Evolutionary conservation across 2,797 vertebrate species (phyloP).

Genomic region (Cheirogaleus major): DNA sequence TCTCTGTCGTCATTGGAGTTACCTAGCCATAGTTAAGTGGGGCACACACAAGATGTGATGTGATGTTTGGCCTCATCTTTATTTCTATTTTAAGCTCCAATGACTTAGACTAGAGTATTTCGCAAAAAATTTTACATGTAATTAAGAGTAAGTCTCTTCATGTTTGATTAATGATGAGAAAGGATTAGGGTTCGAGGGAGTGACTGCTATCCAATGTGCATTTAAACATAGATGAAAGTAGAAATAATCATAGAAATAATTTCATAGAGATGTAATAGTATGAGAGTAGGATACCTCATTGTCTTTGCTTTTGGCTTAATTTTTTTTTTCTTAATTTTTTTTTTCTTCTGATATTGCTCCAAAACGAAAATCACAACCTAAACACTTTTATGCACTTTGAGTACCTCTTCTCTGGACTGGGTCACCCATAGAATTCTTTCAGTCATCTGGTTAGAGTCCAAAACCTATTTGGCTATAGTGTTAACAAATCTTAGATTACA

Average conservation of each 20-base stretch:
- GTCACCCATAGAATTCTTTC: not conserved
- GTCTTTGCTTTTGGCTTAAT: not conserved
- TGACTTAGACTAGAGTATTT: not conserved
- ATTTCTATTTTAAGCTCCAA: conserved; percentile 31
- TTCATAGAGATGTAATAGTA: not conserved
- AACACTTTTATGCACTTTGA: not conserved
- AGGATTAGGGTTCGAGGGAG: not conserved
- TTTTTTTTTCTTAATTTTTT: too few relatives aligned
- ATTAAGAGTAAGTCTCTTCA: conserved; percentile 42
- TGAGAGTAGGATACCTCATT: not conserved
- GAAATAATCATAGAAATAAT: not conserved
- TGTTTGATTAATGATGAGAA: conserved; percentile 32
- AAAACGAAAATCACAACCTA: not conserved
- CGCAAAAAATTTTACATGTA: not conserved
- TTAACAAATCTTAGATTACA: not conserved
- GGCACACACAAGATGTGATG: not conserved
- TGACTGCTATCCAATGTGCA: not conserved
- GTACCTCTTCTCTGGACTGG: not conserved
- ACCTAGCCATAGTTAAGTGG: conserved; percentile 44
- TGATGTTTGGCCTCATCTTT: conserved; percentile 22
- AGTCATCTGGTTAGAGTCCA: not conserved
- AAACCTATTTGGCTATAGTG: not conserved
- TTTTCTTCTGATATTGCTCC: not conserved
- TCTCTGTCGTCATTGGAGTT: conserved; percentile 51
- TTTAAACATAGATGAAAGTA: not conserved